A percentile compares a stretch with the other conserved stretches of the same genome.
phyloP scores from a whole-genome alignment of 2,113 vertebrate species.

The Piaya cayana region DNA sequence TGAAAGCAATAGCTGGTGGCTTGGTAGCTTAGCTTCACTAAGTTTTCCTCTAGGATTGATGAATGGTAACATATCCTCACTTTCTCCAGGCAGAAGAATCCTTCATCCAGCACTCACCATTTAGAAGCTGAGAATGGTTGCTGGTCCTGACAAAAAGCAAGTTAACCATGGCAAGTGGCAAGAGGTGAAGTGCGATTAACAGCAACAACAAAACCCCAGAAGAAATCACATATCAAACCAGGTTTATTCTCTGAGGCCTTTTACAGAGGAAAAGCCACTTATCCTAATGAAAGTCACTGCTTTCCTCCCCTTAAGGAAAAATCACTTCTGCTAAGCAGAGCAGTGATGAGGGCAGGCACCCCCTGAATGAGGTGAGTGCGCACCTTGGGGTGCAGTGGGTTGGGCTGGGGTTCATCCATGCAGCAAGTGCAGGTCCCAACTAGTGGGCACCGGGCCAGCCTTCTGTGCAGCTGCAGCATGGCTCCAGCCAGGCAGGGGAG shows the following conservation, averaged over 20 bases:
- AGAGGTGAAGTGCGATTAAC: not conserved
- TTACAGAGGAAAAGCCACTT: not conserved
- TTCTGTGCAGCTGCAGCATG: fast-evolving
- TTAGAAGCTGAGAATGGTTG: not conserved
- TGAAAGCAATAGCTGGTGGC: not conserved
- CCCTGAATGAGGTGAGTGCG: no score
- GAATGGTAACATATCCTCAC: not conserved
- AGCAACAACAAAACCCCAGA: not conserved
- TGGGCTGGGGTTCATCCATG: fast-evolving
- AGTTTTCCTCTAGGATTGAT: not conserved
- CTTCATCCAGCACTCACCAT: not conserved
- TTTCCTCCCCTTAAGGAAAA: not conserved
- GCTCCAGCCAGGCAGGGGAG: not conserved
- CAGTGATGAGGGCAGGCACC: not conserved
- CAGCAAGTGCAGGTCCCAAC: no score
- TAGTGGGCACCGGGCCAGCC: fast-evolving
- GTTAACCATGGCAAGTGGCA: not conserved
- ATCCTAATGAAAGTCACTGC: not conserved
- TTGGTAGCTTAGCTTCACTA: not conserved
- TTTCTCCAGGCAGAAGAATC: not conserved
- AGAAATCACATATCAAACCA: not conserved
- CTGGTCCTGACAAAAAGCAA: not conserved
- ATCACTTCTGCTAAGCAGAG: not conserved
- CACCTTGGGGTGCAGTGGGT: not conserved
- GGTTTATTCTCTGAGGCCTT: not conserved